Evolutionary conservation across 2,113 vertebrate species (phyloP).

Genomic region (Nothobranchius furzeri): DNA sequence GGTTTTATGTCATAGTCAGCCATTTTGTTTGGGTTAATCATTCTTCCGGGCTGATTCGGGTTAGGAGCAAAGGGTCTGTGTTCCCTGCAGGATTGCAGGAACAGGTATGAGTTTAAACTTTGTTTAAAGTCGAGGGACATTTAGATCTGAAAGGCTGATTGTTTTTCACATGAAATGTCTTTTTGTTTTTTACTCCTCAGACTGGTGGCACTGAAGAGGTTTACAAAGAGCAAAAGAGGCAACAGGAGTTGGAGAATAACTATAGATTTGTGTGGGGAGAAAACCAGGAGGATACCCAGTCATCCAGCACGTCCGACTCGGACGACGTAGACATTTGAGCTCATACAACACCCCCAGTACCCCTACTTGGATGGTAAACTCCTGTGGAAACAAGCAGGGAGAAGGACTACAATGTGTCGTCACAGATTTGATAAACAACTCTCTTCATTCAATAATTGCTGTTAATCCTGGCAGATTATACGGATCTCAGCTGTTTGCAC

Average conservation of each 20-base stretch:
- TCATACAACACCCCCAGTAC: not conserved
- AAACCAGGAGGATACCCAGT: constrained; percentile 79
- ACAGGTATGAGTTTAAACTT: not conserved
- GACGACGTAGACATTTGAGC: constrained; percentile 89
- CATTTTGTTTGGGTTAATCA: not conserved
- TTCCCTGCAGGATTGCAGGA: not conserved
- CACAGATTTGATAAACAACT: constrained; percentile 19
- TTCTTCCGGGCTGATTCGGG: not conserved
- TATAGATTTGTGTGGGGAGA: constrained; percentile 91
- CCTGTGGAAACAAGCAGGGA: constrained; percentile 39
- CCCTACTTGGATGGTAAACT: constrained; percentile 32
- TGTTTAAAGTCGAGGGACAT: not conserved
- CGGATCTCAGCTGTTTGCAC: constrained; percentile 46
- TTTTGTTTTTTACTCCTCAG: constrained; percentile 55
- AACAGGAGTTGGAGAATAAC: constrained; percentile 90
- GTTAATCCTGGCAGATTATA: constrained; percentile 39
- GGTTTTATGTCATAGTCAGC: not conserved
- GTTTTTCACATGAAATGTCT: not conserved
- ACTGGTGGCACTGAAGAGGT: constrained; percentile 90
- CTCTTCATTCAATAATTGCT: constrained; percentile 35
- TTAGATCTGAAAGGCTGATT: not conserved
- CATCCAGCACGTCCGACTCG: constrained; percentile 79
- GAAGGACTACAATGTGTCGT: constrained; percentile 27
- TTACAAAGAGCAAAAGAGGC: constrained; percentile 88
- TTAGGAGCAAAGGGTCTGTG: not conserved